Evolutionary conservation across 2,797 vertebrate genomes (phyloP).

Genomic region (Pseudomugil tenellus): DNA sequence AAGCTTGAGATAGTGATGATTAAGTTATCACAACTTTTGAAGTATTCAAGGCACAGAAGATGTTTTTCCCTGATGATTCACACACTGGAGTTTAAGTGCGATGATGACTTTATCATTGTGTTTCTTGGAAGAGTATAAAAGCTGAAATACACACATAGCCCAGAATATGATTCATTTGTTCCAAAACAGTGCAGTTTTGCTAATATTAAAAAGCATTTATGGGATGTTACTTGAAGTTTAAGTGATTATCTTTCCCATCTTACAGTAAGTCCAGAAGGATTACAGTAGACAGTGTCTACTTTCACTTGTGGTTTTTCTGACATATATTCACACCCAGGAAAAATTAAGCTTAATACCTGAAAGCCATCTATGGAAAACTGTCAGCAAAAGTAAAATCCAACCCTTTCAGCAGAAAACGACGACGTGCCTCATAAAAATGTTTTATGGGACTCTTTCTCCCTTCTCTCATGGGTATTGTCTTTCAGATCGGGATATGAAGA

Average conservation of each 20-base stretch:
- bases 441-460: conserved; percentile 21
- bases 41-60: conserved; percentile 10
- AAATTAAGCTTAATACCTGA: conserved; percentile 6
- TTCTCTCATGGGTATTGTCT: conserved; percentile 67
- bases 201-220: conserved; percentile 24
- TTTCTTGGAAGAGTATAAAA: conserved; percentile 12
- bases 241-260: conserved; percentile 27
- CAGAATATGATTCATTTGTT: conserved; percentile 24
- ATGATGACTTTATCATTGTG: conserved; percentile 50
- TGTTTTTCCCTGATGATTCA: conserved; percentile 24
- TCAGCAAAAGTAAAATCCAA: conserved; percentile 25
- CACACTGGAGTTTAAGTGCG: conserved; percentile 34
- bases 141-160: conserved; percentile 28
- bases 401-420: conserved; percentile 38
- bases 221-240: conserved; percentile 29
- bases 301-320: conserved; percentile 8
- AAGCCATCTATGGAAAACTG: conserved; percentile 23
- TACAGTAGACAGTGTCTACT: conserved; percentile 22
- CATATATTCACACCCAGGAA: conserved; percentile 4
- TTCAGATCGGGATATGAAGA: conserved; percentile 86
- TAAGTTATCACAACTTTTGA: conserved; percentile 42
- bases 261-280: conserved; percentile 28
- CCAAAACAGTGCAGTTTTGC: not conserved
- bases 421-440: conserved; percentile 18
- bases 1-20: conserved; percentile 37